Percentiles rank a stretch among this genome's conserved stretches.
These are phyloP conservation scores for Salvator merianae DNA, from an alignment of 2,113 vertebrate genomes.

Conservation along the genomic window DNA sequence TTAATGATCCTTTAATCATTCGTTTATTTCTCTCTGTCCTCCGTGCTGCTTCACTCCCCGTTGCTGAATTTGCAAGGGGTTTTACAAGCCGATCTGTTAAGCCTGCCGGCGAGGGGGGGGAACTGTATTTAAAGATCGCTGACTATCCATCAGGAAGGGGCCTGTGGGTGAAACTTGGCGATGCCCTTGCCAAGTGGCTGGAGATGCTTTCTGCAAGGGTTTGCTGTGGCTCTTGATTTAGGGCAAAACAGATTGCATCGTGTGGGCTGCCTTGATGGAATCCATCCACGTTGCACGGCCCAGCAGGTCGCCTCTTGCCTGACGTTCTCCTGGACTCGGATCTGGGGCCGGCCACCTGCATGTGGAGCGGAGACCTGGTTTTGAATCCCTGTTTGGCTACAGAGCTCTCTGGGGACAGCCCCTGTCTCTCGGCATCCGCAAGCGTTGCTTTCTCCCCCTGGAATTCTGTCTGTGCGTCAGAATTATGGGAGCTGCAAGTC, in stretches of 20 bases:
- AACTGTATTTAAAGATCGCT: not conserved
- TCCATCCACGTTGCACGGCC: not conserved
- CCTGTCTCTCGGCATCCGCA: not conserved
- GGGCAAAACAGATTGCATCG: not conserved
- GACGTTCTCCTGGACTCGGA: too few species aligned
- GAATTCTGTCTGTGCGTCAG: too few species aligned
- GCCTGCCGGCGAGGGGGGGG: not conserved
- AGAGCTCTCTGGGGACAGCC: not conserved
- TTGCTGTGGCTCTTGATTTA: not conserved
- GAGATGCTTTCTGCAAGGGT: not conserved
- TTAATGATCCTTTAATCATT: conserved; percentile 27
- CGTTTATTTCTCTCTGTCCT: not conserved
- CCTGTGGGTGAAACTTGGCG: not conserved
- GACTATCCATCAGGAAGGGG: too few species aligned
- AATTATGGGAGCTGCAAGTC: too few species aligned
- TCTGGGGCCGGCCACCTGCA: too few species aligned
- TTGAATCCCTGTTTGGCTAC: too few species aligned
- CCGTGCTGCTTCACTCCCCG: conserved; percentile 27
- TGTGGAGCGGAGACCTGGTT: too few species aligned
- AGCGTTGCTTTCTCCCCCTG: not conserved
- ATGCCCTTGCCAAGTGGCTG: not conserved
- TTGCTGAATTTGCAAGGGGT: conserved; percentile 14
- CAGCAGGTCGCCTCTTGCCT: too few species aligned
- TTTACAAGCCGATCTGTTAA: conserved; percentile 23
- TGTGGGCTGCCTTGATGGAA: not conserved